A percentile compares a stretch with the other conserved stretches of the same genome.
phyloP scores from a whole-genome alignment of 2,797 vertebrate species.

The Gobio occitaniae region DNA sequence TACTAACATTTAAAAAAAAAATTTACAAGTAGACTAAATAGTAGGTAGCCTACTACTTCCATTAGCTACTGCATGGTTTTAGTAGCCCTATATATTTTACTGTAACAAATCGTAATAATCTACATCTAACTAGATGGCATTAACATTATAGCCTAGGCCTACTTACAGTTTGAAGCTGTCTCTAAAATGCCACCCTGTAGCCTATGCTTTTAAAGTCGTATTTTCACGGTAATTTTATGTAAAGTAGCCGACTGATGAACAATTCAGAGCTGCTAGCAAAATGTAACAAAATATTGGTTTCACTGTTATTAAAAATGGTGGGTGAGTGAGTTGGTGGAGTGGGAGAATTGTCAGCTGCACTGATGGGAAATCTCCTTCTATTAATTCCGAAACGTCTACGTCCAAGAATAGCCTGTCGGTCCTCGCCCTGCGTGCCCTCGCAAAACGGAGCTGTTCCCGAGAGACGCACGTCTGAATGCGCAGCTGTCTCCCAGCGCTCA shows the following conservation, averaged over 20 bases:
- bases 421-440: slow-evolving; percentile 52
- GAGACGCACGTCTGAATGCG: slow-evolving; percentile 66
- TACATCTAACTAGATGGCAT: too few relatives aligned
- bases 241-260: background rate
- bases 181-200: too few relatives aligned
- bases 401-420: slow-evolving; percentile 77
- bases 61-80: too few relatives aligned
- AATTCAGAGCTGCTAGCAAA: background rate
- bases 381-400: slow-evolving; percentile 81
- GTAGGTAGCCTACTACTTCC: too few relatives aligned
- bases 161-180: too few relatives aligned
- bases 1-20: too few relatives aligned
- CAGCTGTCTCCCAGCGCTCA: slow-evolving; percentile 32
- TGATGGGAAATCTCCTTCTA: slow-evolving; percentile 69
- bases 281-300: background rate
- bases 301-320: slow-evolving; percentile 17
- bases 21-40: too few relatives aligned
- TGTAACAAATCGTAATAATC: too few relatives aligned
- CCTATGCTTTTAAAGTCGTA: too few relatives aligned
- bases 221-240: background rate
- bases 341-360: slow-evolving; percentile 57
- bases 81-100: too few relatives aligned
- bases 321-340: slow-evolving; percentile 40
- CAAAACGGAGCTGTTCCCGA: slow-evolving; percentile 64
- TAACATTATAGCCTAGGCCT: too few relatives aligned